Conservation (phyloP, 2,888 invertebrate genomes). For the Drepana falcataria region DNA sequence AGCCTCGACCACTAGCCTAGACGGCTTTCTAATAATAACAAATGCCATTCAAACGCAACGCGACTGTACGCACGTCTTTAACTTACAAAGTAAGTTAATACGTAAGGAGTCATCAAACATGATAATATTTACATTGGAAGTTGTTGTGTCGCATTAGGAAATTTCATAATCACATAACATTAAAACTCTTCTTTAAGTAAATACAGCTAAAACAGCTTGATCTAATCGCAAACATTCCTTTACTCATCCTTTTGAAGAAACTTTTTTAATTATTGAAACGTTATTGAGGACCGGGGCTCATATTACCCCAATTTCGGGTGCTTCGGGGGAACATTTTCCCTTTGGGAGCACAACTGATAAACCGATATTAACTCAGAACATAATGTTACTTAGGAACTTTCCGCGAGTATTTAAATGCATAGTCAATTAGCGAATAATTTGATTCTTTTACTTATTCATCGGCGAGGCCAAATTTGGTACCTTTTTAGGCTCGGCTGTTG, state of each 20-base stretch:
- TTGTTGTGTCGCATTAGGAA: conserved; percentile 14
- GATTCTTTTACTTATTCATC: not conserved
- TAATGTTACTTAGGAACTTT: not conserved
- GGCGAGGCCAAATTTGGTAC: not conserved
- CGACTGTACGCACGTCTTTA: no score
- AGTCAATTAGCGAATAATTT: not conserved
- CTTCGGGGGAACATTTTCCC: not conserved
- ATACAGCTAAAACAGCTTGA: conserved; percentile 20
- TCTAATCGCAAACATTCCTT: conserved; percentile 20
- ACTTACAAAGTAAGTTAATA: no score
- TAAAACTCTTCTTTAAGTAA: conserved; percentile 12
- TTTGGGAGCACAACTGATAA: not conserved
- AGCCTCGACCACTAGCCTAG: no score
- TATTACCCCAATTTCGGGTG: not conserved
- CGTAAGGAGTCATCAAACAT: no score
- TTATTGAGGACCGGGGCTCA: conserved; percentile 19
- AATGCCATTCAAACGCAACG: no score
- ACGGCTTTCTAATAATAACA: no score
- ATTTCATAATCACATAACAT: not conserved
- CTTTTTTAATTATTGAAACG: conserved; percentile 25
- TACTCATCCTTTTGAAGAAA: conserved; percentile 20
- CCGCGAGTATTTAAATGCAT: not conserved
- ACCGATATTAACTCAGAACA: no score
- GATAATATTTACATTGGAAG: conserved; percentile 7
- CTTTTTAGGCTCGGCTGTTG: no score